These are phyloP conservation scores for Archivesica marissinica DNA, from an alignment of 1,140 invertebrate species.

Conservation along the genomic window DNA sequence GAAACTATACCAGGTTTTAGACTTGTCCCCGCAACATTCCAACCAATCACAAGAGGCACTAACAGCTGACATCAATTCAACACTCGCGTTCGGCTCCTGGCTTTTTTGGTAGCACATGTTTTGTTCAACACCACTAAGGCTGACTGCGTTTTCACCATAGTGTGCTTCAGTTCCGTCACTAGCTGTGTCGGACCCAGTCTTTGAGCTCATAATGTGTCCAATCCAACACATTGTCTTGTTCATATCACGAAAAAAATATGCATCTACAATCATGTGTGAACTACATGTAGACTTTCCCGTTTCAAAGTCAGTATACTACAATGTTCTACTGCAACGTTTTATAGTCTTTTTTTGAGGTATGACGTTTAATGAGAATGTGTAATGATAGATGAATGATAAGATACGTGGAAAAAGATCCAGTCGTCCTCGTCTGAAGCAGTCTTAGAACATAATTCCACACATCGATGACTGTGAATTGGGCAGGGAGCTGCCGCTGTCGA, in stretches of 20 bases:
- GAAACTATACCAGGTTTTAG: not conserved
- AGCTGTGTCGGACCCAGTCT: slow-evolving; percentile 48
- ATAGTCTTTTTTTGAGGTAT: slow-evolving; percentile 23
- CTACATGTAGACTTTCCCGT: not conserved
- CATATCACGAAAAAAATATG: slow-evolving; percentile 9
- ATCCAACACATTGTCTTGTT: not conserved
- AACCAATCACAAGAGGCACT: not conserved
- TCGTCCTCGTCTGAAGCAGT: not conserved
- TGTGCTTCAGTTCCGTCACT: slow-evolving; percentile 52
- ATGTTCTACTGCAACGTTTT: slow-evolving; percentile 22
- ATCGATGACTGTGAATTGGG: slow-evolving; percentile 70
- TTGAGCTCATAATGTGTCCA: slow-evolving; percentile 5
- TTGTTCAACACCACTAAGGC: slow-evolving; percentile 6
- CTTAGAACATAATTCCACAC: slow-evolving; percentile 66
- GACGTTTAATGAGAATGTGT: slow-evolving; percentile 40
- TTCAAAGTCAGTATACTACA: not conserved
- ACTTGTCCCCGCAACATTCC: not conserved
- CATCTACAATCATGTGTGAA: not conserved
- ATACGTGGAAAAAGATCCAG: slow-evolving; percentile 12
- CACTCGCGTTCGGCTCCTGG: not conserved
- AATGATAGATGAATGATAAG: slow-evolving; percentile 28
- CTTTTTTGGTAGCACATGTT: slow-evolving; percentile 31
- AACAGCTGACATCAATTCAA: not conserved
- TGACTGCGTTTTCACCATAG: not conserved
- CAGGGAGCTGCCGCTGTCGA: slow-evolving; percentile 68